These are phyloP conservation scores for Ciona savignyi DNA, from an alignment of 23 tunicate genomes.

Conservation along the genomic window DNA sequence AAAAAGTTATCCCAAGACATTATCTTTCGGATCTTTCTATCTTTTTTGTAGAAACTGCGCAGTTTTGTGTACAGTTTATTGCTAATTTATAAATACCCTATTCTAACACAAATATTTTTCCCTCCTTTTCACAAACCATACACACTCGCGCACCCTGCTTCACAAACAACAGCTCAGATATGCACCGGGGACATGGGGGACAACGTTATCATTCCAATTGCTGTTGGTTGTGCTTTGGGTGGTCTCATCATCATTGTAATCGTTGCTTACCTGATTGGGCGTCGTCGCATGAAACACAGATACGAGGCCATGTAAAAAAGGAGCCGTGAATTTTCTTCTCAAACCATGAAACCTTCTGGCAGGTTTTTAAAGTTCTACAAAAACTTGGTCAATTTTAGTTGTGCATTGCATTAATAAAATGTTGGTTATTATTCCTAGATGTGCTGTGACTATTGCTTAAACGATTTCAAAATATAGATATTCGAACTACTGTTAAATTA, in stretches of 20 bases:
- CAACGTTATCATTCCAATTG: conserved; percentile 66
- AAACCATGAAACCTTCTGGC: too few relatives aligned
- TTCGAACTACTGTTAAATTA: too few relatives aligned
- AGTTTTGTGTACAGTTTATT: not conserved
- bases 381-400: not conserved
- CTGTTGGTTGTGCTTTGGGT: conserved; percentile 78
- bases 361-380: too few relatives aligned
- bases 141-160: not conserved
- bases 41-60: too few relatives aligned
- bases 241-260: conserved; percentile 78
- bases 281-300: conserved; percentile 43
- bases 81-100: not conserved
- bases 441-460: too few relatives aligned
- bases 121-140: not conserved
- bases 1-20: too few relatives aligned
- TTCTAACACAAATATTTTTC: not conserved
- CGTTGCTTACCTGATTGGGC: conserved; percentile 61
- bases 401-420: not conserved
- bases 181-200: conserved; percentile 59
- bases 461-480: too few relatives aligned
- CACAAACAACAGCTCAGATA: conserved; percentile 48
- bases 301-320: conserved; percentile 70
- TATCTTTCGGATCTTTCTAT: too few relatives aligned
- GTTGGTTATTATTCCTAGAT: too few relatives aligned
- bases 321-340: too few relatives aligned